Evolutionary conservation across 2,888 invertebrate species (phyloP), one percentile per base, ranked within the genome.

Genomic region (Stratiomys singularior): DNA sequence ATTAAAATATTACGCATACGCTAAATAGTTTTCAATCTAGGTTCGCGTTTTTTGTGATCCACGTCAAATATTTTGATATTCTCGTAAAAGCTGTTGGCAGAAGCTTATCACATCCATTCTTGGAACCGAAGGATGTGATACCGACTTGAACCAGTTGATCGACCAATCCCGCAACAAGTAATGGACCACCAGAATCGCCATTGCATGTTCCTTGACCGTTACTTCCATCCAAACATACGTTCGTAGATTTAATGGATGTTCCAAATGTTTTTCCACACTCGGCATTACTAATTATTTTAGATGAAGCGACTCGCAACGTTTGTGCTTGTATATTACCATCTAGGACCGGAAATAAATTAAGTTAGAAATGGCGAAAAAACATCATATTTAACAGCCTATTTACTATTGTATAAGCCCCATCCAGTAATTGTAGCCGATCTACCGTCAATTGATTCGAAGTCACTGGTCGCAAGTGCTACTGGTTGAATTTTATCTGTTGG

Each of bases 151-250:
- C 2, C 7, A 1, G 21, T 25, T 72, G 11, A 18, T 18, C 56
- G 18, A 27, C 18, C 2, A 25, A 1, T 15, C 21, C 3, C 15
- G 15, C 9, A 15, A 52, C 30, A n/a, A 72, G 18, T 28, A 72
- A 18, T 72, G 72, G 72, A 56, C 72, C 72, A 28, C 72, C 72
- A 11, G 56, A 56, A 30, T 72, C 72, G 28, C 72, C 72, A 56
- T 56, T 52, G 30, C 72, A 72, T 15, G 72, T 56, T 9, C 56
- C 56, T 11, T 28, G 28, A 9, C 72, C 72, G 9, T 15, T 18
- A 13, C 56, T 72, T 15, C 72, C 72, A 30, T 72, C 72, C 72
- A 72, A 56, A 13, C 72, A 72, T 11, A 72, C 21, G 15, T 56
- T 72, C 15, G 18, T 60, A 4, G 3, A 21, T 13, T 3, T 21